Conservation (phyloP, 2,797 vertebrate genomes). For the Nothura maculosa region DNA sequence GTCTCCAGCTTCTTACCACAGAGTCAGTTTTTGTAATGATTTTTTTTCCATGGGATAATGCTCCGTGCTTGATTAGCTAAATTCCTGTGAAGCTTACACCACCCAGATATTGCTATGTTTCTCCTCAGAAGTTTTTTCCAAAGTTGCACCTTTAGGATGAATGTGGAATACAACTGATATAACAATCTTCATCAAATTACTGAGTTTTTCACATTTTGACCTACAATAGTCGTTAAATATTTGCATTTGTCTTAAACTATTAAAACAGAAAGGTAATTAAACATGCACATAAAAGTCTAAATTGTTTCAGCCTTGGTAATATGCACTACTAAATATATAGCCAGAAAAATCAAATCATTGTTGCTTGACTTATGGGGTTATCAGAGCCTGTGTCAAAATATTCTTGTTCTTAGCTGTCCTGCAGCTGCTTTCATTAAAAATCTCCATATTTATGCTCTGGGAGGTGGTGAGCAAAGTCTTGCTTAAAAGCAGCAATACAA, state of each 20-base stretch:
- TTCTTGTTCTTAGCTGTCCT: neutral
- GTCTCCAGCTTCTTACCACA: neutral
- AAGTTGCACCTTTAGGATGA: neutral
- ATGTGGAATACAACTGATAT: neutral
- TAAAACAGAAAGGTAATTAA: neutral
- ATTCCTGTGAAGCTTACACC: neutral
- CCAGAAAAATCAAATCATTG: slow-evolving; percentile 16
- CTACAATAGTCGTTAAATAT: neutral
- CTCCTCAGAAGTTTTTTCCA: neutral
- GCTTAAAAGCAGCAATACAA: slow-evolving; percentile 22
- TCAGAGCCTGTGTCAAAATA: neutral
- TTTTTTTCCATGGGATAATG: neutral
- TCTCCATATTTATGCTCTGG: slow-evolving; percentile 44
- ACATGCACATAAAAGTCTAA: neutral
- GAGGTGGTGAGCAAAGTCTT: neutral
- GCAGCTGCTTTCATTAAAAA: slow-evolving; percentile 40
- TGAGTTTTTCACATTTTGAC: neutral
- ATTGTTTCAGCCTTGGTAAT: neutral
- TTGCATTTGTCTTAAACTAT: neutral
- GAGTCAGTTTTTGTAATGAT: neutral
- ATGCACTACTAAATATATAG: neutral
- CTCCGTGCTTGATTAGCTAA: neutral
- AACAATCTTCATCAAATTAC: neutral
- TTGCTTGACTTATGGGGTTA: slow-evolving; percentile 1
- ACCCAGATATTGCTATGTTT: neutral